phyloP scores from a whole-genome alignment of 2,113 vertebrate species.

The Pseudonaja textilis region DNA sequence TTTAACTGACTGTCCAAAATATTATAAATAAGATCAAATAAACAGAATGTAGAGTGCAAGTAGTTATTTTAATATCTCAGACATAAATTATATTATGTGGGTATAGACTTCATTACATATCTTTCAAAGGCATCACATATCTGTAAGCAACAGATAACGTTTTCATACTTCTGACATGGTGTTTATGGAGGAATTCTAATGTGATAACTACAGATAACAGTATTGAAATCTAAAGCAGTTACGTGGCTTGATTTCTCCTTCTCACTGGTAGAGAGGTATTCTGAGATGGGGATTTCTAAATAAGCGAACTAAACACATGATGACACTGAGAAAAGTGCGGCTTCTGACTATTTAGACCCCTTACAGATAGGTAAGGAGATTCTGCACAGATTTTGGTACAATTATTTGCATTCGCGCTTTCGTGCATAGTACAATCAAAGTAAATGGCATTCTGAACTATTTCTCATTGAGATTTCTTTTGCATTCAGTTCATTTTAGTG shows the following conservation, averaged over 20 bases:
- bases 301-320: not conserved
- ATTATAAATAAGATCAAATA: slow-evolving; percentile 1
- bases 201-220: not conserved
- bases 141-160: not conserved
- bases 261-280: not conserved
- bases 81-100: slow-evolving; percentile 1
- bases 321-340: not conserved
- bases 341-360: not conserved
- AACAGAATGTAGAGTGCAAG: not conserved
- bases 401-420: not conserved
- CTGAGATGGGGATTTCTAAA: not conserved
- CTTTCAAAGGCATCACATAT: not conserved
- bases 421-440: not conserved
- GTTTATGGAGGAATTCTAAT: slow-evolving; percentile 12
- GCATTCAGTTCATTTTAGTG: not conserved
- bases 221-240: slow-evolving; percentile 6
- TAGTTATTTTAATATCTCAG: slow-evolving; percentile 12
- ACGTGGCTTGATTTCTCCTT: slow-evolving; percentile 5
- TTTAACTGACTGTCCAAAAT: slow-evolving; percentile 8
- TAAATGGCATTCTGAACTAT: not conserved
- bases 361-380: not conserved
- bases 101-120: slow-evolving; percentile 17
- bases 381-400: not conserved
- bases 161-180: slow-evolving; percentile 17
- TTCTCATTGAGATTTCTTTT: not conserved